Evolutionary conservation across 1,140 invertebrate species (phyloP).

Genomic region (Stegodyphus mimosarum): DNA sequence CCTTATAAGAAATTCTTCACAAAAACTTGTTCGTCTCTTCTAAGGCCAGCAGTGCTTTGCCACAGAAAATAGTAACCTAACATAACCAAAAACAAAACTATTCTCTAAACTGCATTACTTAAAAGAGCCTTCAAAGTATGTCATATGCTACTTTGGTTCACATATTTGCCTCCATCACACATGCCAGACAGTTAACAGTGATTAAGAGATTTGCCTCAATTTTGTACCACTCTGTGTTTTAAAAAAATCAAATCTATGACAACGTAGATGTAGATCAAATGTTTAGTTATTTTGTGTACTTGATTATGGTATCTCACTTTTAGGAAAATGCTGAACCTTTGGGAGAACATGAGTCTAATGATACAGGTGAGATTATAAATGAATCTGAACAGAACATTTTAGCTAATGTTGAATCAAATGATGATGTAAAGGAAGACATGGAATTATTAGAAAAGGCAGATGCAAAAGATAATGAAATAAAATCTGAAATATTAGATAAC

Average conservation of each 20-base stretch:
- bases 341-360: slow-evolving; percentile 1
- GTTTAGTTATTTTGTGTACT: slow-evolving; percentile 23
- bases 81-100: no score
- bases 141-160: background rate
- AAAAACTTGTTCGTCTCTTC: no score
- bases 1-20: no score
- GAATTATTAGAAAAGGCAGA: slow-evolving; percentile 57
- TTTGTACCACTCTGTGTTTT: background rate
- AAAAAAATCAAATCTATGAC: slow-evolving; percentile 32
- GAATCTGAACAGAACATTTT: slow-evolving; percentile 64
- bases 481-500: slow-evolving; percentile 55
- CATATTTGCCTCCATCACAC: background rate
- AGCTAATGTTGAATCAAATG: slow-evolving; percentile 46
- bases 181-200: background rate
- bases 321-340: slow-evolving; percentile 63
- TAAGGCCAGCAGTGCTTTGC: no score
- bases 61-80: no score
- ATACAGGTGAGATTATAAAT: background rate
- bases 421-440: slow-evolving; percentile 30
- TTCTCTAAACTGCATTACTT: background rate
- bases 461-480: slow-evolving; percentile 64
- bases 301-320: slow-evolving; percentile 63
- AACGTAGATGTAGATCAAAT: slow-evolving; percentile 57
- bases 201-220: background rate
- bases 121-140: background rate